These are phyloP conservation scores for Orthonychiurus folsomi DNA, from an alignment of 2,888 invertebrate genomes.

Conservation along the genomic window DNA sequence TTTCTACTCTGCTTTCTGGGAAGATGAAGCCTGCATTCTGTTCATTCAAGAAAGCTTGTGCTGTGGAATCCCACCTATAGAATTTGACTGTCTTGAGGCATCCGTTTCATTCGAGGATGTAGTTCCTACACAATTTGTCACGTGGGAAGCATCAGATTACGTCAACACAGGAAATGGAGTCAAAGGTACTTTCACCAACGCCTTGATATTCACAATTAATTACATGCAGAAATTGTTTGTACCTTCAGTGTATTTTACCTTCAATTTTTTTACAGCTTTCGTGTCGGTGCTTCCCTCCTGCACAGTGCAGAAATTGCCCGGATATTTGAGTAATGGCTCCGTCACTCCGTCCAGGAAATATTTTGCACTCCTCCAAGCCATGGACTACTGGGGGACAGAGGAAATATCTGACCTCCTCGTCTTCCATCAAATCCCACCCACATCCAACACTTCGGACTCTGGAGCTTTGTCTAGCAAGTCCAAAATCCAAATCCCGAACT, in stretches of 20 bases:
- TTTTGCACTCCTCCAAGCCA: slow-evolving; percentile 37
- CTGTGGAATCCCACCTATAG: slow-evolving; percentile 20
- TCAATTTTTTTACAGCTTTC: slow-evolving; percentile 25
- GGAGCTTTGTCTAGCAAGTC: background rate
- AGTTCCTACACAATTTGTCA: slow-evolving; percentile 30
- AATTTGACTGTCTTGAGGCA: slow-evolving; percentile 33
- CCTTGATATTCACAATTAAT: slow-evolving; percentile 1
- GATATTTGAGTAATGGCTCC: slow-evolving; percentile 26
- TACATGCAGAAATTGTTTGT: background rate
- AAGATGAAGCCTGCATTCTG: slow-evolving; percentile 33
- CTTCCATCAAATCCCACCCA: slow-evolving; percentile 23
- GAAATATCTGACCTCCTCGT: slow-evolving; percentile 36
- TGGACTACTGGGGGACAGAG: slow-evolving; percentile 35
- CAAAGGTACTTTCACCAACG: slow-evolving; percentile 27
- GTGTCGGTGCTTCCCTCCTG: slow-evolving; percentile 36
- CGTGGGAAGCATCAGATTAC: slow-evolving; percentile 35
- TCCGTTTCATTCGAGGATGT: slow-evolving; percentile 34
- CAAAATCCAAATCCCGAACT: slow-evolving; percentile 8
- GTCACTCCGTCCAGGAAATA: slow-evolving; percentile 31
- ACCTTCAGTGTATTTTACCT: slow-evolving; percentile 2
- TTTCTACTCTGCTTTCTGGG: slow-evolving; percentile 33
- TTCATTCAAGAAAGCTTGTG: slow-evolving; percentile 28
- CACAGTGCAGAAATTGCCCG: slow-evolving; percentile 27
- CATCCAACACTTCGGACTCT: slow-evolving; percentile 10
- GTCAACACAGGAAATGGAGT: slow-evolving; percentile 28